These are phyloP conservation scores for Semaprochilodus insignis DNA, from an alignment of 2,797 vertebrate genomes.

Conservation along the genomic window DNA sequence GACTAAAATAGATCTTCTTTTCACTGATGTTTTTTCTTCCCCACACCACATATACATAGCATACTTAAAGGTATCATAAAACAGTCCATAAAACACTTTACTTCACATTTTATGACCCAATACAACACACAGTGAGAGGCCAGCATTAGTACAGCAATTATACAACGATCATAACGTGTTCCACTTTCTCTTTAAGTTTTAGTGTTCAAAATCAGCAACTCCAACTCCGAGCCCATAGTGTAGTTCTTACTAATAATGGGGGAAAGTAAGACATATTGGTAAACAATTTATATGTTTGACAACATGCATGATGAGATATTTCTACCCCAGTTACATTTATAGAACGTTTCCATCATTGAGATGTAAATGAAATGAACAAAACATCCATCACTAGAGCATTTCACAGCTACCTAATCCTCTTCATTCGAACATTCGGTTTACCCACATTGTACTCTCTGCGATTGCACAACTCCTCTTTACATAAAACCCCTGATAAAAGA, in stretches of 20 bases:
- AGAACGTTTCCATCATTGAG: background rate
- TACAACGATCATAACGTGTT: background rate
- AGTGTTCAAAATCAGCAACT: constrained; percentile 18
- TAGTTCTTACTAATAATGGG: background rate
- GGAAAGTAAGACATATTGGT: background rate
- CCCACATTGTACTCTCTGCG: background rate
- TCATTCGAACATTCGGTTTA: background rate
- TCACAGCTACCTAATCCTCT: background rate
- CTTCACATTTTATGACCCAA: constrained; percentile 33
- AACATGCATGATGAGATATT: background rate
- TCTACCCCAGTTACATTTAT: background rate
- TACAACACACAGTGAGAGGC: constrained; percentile 15
- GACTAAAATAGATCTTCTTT: constrained; percentile 27
- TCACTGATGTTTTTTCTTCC: background rate
- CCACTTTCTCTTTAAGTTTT: background rate
- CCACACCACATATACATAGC: constrained; percentile 35
- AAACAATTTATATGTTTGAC: background rate
- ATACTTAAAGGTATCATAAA: constrained; percentile 26
- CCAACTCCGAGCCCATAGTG: too few species aligned
- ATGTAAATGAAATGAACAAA: constrained; percentile 1
- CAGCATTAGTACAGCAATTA: constrained; percentile 20
- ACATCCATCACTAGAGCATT: constrained; percentile 1
- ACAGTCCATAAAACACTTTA: constrained; percentile 20
- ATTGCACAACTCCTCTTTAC: background rate
- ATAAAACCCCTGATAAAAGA: background rate